Conservation (phyloP, 2,797 vertebrate genomes). For the Epinephelus coioides region DNA sequence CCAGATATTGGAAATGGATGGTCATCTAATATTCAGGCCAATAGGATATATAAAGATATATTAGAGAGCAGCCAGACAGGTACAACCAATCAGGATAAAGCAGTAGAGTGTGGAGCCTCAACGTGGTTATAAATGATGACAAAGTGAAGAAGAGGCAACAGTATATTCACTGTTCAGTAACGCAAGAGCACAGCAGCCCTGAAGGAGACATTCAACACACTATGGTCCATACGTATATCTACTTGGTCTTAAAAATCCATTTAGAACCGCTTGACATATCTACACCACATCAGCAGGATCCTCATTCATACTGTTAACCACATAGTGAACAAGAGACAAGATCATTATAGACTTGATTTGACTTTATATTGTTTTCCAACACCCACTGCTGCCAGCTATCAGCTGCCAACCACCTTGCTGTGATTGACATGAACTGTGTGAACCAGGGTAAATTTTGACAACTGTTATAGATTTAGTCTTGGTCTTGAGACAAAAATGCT, state of each 20-base stretch:
- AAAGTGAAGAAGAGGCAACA: conserved; percentile 21
- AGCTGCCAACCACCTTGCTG: conserved; percentile 1
- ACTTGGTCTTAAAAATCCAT: background rate
- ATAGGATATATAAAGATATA: conserved; percentile 7
- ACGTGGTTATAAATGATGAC: conserved; percentile 14
- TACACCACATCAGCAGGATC: background rate
- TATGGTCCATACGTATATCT: conserved; percentile 3
- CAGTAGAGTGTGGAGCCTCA: background rate
- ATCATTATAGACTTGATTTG: background rate
- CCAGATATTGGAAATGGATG: background rate
- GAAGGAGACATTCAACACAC: conserved; percentile 16
- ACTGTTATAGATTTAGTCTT: too few species aligned
- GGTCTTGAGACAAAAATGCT: too few species aligned
- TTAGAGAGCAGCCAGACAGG: conserved; percentile 8
- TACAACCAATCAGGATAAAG: conserved; percentile 19
- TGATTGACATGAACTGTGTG: background rate
- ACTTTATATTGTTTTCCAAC: background rate
- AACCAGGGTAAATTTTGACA: background rate
- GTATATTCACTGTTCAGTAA: conserved; percentile 16
- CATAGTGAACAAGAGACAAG: background rate
- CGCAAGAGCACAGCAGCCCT: conserved; percentile 14
- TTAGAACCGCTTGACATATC: background rate
- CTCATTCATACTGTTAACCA: background rate
- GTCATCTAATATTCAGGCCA: background rate
- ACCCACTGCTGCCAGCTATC: background rate